phyloP scores from a whole-genome alignment of 2,888 invertebrate species.

The Platycheirus albimanus region DNA sequence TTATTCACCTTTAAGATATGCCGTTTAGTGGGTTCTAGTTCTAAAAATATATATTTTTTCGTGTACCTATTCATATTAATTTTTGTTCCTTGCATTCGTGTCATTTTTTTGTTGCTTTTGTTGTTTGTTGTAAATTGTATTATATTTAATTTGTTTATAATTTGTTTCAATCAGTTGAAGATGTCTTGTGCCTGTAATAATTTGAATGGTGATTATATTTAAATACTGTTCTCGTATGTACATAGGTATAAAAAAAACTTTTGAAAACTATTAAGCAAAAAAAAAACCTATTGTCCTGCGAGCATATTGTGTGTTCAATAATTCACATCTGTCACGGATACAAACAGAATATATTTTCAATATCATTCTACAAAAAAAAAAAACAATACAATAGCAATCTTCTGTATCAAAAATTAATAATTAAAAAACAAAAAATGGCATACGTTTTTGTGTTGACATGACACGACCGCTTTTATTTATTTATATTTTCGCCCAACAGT shows the following conservation, averaged over 20 bases:
- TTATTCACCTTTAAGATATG: slow-evolving; percentile 49
- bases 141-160: no score
- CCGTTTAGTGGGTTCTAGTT: slow-evolving; percentile 6
- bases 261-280: neutral
- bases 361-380: neutral
- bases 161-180: no score
- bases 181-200: no score
- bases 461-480: slow-evolving; percentile 34
- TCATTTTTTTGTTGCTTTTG: slow-evolving; percentile 3
- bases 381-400: no score
- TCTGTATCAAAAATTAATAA: neutral
- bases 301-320: slow-evolving; percentile 36
- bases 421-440: neutral
- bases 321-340: slow-evolving; percentile 37
- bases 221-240: no score
- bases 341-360: slow-evolving; percentile 17
- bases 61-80: slow-evolving; percentile 7
- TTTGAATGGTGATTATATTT: no score
- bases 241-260: neutral
- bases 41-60: slow-evolving; percentile 18
- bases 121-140: no score
- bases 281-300: neutral
- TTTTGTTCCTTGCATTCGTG: slow-evolving; percentile 32
- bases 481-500: neutral
- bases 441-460: neutral